Evolutionary conservation across 2,888 invertebrate genomes (phyloP).

Genomic region (Mesochorus sp.): DNA sequence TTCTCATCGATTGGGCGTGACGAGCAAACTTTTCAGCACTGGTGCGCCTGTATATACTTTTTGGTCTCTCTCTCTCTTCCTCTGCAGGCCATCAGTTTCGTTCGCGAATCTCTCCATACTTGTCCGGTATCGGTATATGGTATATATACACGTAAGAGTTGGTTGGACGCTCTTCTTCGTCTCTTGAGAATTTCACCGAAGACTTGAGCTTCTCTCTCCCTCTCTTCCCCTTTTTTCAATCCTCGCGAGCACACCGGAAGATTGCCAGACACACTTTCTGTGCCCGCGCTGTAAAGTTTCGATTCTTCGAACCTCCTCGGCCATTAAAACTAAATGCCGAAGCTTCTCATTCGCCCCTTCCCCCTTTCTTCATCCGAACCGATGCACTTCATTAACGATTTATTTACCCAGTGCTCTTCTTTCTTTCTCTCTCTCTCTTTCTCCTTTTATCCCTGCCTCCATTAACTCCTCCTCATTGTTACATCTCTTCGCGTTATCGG

Average conservation of each 20-base stretch:
- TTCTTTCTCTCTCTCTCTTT: background rate
- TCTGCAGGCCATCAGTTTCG: conserved; percentile 34
- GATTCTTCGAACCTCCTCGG: conserved; percentile 58
- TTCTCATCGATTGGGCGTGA: conserved; percentile 69
- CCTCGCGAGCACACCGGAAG: conserved; percentile 58
- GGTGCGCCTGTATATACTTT: conserved; percentile 33
- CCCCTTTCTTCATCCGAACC: background rate
- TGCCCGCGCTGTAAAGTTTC: conserved; percentile 56
- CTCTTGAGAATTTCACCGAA: conserved; percentile 52
- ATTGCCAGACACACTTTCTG: conserved; percentile 59
- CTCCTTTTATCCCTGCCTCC: conserved; percentile 36
- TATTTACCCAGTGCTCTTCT: conserved; percentile 59
- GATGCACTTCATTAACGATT: conserved; percentile 63
- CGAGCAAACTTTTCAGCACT: conserved; percentile 66
- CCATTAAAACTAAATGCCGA: conserved; percentile 63
- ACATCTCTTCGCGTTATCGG: conserved; percentile 52
- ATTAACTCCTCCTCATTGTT: conserved; percentile 58
- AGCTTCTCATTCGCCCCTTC: conserved; percentile 40
- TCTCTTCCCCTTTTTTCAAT: conserved; percentile 33
- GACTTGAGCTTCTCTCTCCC: conserved; percentile 14
- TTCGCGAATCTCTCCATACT: conserved; percentile 48
- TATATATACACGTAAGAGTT: background rate
- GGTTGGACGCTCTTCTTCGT: conserved; percentile 38
- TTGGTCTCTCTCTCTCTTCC: conserved; percentile 13
- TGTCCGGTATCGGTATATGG: conserved; percentile 39